Evolutionary conservation across 2,113 vertebrate species (phyloP).

Genomic region (Silurus asotus): DNA sequence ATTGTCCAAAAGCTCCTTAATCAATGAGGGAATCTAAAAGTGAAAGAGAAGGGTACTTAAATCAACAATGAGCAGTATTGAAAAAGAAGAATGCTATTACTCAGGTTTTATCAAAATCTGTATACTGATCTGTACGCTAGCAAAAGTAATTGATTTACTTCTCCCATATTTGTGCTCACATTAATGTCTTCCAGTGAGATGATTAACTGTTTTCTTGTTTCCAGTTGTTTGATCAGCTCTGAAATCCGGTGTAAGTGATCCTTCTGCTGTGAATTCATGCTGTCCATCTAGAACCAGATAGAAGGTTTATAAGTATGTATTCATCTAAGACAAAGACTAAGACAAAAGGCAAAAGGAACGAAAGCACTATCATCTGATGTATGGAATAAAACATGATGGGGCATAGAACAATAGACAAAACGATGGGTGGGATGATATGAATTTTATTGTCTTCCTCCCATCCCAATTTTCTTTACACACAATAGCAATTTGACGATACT

Average conservation of each 20-base stretch:
- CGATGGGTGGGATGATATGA: background rate
- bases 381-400: background rate
- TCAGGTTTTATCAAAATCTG: background rate
- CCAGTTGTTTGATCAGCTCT: conserved; percentile 71
- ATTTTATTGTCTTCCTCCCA: background rate
- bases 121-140: background rate
- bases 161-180: conserved; percentile 63
- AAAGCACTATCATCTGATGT: background rate
- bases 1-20: conserved; percentile 68
- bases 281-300: conserved; percentile 61
- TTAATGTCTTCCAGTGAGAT: conserved; percentile 73
- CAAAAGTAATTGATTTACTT: background rate
- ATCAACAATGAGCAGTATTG: background rate
- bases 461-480: background rate
- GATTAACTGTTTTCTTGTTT: conserved; percentile 71
- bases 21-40: conserved; percentile 65
- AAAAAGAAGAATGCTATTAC: background rate
- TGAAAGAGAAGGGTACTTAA: background rate
- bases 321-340: background rate
- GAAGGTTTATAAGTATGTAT: background rate
- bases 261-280: conserved; percentile 68
- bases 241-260: conserved; percentile 67
- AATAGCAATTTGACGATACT: background rate
- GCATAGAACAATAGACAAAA: background rate
- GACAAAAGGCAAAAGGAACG: background rate